Evolutionary conservation across 2,797 vertebrate species (phyloP), one percentile per base, ranked within the genome.

Genomic region (Takifugu ocellatus): DNA sequence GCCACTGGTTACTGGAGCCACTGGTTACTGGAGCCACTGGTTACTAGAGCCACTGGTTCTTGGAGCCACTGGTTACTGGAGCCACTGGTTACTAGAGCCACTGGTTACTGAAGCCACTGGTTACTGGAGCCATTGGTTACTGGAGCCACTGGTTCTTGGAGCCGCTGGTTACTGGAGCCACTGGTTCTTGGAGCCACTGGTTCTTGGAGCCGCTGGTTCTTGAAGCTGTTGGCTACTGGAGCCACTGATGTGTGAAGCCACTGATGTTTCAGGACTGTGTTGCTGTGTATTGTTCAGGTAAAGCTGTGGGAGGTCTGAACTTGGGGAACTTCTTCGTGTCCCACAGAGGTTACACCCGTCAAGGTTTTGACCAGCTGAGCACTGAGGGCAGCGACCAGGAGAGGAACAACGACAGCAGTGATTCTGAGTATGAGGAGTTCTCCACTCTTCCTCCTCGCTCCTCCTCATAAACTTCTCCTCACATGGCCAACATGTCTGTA

Each of bases 361-460:
- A 97, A 83, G 96, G 96, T 31, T 99, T 99, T 26, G 96, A 98
- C 88, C 93, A 96, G 54, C 91, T 99, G 52, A 98, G 95, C 73
- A 98, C 96, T 0, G 97, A 98, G 77, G 96, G 94, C 57, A 99
- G 97, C 2, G 97, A 99, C 83, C 94, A 94, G 72, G 96, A 99
- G 82, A 94, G 95, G 66, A 94, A 97, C 1, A 93, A 93, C 25
- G 94, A 96, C 0, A 94, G 90, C 51, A 95, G 94, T 1, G 96
- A 98, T 70, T 98, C 96, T 0, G 96, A 99, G 79, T 96, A 96
- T 26, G 97, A 98, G 63, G 95, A 96, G 65, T 94, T 95, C 16
- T 92, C 91, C 0, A 92, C 94, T 10, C 71, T 78, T 26, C 89
- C 92, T 1, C 93, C 91, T 3, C 77, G 72, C 9, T 70, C 90